phyloP scores from a whole-genome alignment of 2,797 vertebrate genomes.

The Tarsius wallacei region DNA sequence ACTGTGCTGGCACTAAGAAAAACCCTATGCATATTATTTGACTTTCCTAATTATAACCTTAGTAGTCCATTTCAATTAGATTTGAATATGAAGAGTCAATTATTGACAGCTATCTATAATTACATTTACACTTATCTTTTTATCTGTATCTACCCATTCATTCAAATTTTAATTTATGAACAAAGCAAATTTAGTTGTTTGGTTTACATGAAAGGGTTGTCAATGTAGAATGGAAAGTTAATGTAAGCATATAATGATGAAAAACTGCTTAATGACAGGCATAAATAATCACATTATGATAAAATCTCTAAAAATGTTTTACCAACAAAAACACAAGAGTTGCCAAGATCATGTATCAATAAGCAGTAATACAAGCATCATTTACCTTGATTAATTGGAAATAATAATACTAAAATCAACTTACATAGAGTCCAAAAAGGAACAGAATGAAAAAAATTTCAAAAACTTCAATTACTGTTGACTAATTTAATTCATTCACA shows the following conservation, averaged over 20 bases:
- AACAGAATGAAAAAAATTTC: slow-evolving; percentile 1
- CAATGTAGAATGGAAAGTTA: slow-evolving; percentile 31
- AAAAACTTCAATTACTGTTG: background rate
- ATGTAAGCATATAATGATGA: background rate
- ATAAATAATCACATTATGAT: slow-evolving; percentile 33
- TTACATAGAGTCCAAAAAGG: background rate
- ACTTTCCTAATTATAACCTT: slow-evolving; percentile 40
- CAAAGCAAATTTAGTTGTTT: slow-evolving; percentile 62
- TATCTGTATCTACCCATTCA: slow-evolving; percentile 1
- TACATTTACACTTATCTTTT: background rate
- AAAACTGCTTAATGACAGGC: slow-evolving; percentile 23
- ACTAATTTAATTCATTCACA: slow-evolving; percentile 54
- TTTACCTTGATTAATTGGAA: background rate
- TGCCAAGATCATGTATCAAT: slow-evolving; percentile 24
- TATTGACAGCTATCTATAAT: background rate
- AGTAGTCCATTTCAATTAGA: slow-evolving; percentile 12
- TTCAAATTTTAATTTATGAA: slow-evolving; percentile 44
- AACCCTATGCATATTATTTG: background rate
- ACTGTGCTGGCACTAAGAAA: background rate
- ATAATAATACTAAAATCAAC: slow-evolving; percentile 34
- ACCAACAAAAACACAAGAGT: slow-evolving; percentile 50
- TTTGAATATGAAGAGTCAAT: slow-evolving; percentile 43
- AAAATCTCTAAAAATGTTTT: slow-evolving; percentile 21
- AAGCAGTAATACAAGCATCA: background rate
- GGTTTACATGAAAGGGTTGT: background rate